Evolutionary conservation across 2,113 vertebrate genomes (phyloP), one percentile per base, ranked within the genome.

Genomic region (Melanerpes aurifrons): DNA sequence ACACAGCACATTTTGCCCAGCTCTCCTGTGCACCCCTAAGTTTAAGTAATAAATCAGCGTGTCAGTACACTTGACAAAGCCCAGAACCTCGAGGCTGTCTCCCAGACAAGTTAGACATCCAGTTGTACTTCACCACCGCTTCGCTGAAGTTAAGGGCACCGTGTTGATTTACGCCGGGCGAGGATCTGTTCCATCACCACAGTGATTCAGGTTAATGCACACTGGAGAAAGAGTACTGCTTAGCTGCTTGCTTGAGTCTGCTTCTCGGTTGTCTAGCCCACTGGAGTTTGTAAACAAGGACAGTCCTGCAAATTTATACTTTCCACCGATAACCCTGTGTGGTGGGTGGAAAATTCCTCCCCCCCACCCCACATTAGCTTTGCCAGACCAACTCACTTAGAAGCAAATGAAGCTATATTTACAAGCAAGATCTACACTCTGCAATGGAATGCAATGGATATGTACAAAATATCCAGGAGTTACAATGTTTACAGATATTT

Each of bases 31-130:
- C n/a, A 86, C 35, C 47, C 43, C 37, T 24, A 91, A 48, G 26
- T 53, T 83, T 78, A 72, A 74, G 24, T 13, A 74, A 71, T 63
- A 95, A 88, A 90, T 88, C 84, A 80, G 28, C 16, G 14, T 45
- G 31, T 87, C 85, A 67, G 66, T 56, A 37, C 32, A 20, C 18
- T 47, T 45, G 47, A 82, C 58, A 71, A 92, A 90, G 58, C 29
- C 85, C 79, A 86, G 85, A 81, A 71, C 22, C 9, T 5, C 6
- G 12, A 48, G 3, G 45, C 54, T 21, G 77, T 82, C 37, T 81
- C 62, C 6, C 48, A 86, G 32, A 53, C 17, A 58, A 29, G 15
- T 83, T 17, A 66, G 29, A 21, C n/a, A 64, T 37, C 66, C 58
- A 58, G 26, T 59, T 45, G 73, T 72, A 64, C 57, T 62, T 81